Conservation (phyloP, 2,113 vertebrate species). For the Anguilla japonica region DNA sequence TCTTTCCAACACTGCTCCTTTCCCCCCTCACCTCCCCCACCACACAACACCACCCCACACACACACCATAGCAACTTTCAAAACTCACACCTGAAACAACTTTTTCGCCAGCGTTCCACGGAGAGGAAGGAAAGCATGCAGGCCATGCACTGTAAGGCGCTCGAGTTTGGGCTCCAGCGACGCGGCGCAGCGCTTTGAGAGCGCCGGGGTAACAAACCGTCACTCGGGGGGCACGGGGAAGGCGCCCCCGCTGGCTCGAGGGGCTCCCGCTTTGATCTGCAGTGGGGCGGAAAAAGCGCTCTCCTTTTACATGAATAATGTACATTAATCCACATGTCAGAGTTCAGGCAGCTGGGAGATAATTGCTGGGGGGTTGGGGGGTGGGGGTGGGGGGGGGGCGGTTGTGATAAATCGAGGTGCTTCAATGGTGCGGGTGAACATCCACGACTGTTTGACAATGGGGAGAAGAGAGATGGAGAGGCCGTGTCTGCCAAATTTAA, state of each 20-base stretch:
- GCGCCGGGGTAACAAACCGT: slow-evolving; percentile 15
- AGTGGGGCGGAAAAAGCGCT: slow-evolving; percentile 12
- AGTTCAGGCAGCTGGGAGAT: slow-evolving; percentile 28
- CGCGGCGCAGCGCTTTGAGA: slow-evolving; percentile 4
- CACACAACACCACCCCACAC: too few species aligned
- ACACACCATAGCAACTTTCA: not conserved
- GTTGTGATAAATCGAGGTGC: slow-evolving; percentile 13
- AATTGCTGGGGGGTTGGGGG: not conserved
- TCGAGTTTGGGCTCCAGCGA: slow-evolving; percentile 17
- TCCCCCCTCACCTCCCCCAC: too few species aligned
- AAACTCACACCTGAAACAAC: not conserved
- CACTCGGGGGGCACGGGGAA: not conserved
- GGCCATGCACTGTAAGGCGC: not conserved
- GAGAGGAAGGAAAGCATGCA: not conserved
- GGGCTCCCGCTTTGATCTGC: slow-evolving; percentile 13
- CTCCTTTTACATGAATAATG: slow-evolving; percentile 32
- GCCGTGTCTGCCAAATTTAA: not conserved
- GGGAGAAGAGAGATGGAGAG: not conserved
- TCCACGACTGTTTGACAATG: not conserved
- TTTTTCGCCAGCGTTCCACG: not conserved
- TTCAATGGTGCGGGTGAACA: slow-evolving; percentile 15
- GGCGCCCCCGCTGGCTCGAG: not conserved
- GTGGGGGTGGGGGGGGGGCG: not conserved
- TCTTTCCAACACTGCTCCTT: too few species aligned
- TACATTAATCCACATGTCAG: slow-evolving; percentile 27